Base-by-base conservation (phyloP, 2,113 vertebrate genomes). In the Eulacestoma nigropectus region DNA sequence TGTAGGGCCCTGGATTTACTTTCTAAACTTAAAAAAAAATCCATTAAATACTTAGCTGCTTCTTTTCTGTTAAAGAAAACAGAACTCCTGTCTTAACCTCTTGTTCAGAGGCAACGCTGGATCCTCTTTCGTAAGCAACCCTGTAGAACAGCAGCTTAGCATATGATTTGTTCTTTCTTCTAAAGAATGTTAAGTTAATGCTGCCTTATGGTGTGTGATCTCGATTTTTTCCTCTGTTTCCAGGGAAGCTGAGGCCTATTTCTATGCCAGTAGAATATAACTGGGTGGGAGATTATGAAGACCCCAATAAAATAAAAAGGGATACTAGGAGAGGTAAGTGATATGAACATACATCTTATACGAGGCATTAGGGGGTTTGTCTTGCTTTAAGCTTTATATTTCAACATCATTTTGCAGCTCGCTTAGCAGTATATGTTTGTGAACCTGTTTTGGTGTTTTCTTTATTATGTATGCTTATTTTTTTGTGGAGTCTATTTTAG, bases 211-310 rank as follows among this genome's bases (percentile, higher is more conserved):
- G 56, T 93, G 62, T 89, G 41, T 94, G 77, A 74, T 88, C 59
- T 92, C 96, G 84, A 72, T 97, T 97, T 97, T 97, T 95, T 96
- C 96, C 96, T 97, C 95, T 98, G 89, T 97, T 96, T 98, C 96
- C 96, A 99, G 99, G 99, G 96, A 99, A 99, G 94, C 97, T 99
- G 96, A 98, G 99, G 95, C 99, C 99, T 96, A 99, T 99, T 97
- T 99, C 99, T 96, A 99, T 99, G 99, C 99, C 99, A 93, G 98
- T 99, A 97, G 99, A 99, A 97, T 99, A 99, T 98, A 99, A 99
- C 98, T 99, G 99, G 99, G 99, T 99, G 97, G 99, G 98, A 97
- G 99, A 99, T 97, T 99, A 98, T 97, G 99, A 99, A 98, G 99
- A 99, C 97, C 98, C 99, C 94, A 98, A 98, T 98, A 99, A 99